Evolutionary conservation across 2,888 invertebrate species (phyloP).

Genomic region (Pimpla rufipes): DNA sequence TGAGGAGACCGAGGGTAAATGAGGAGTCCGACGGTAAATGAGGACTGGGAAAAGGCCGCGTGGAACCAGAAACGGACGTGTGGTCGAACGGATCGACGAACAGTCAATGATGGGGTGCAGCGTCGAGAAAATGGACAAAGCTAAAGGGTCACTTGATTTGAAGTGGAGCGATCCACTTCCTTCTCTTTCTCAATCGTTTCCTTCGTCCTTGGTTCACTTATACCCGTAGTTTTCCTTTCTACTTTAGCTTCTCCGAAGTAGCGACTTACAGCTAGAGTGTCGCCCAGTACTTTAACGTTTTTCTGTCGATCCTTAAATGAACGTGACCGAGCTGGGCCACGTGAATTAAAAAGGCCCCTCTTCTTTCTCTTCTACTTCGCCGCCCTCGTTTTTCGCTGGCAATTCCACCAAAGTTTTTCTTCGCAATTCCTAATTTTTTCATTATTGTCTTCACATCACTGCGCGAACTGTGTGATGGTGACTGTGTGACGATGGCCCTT

Average conservation of each 20-base stretch:
- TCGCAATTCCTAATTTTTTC: conserved; percentile 1
- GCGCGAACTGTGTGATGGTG: conserved; percentile 17
- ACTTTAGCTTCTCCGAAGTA: not conserved
- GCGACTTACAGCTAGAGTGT: not conserved
- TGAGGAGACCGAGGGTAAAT: not conserved
- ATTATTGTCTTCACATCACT: conserved; percentile 33
- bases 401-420: conserved; percentile 7
- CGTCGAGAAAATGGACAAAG: conserved; percentile 1
- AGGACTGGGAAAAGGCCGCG: not conserved
- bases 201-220: conserved; percentile 8
- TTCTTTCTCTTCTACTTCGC: not conserved
- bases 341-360: conserved; percentile 22
- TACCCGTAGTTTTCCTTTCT: conserved; percentile 19
- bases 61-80: not conserved
- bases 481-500: conserved; percentile 3
- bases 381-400: not conserved
- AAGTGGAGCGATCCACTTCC: conserved; percentile 8
- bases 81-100: conserved; percentile 5
- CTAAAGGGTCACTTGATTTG: conserved; percentile 22
- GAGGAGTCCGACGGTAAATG: not conserved
- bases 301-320: conserved; percentile 25
- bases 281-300: conserved; percentile 26
- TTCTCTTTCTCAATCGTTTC: not conserved
- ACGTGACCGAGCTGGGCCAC: conserved; percentile 16
- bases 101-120: not conserved